Percentiles rank a stretch among this genome's conserved stretches.
Evolutionary conservation across 2,888 invertebrate genomes (phyloP).

Genomic region (Eledona agricola): DNA sequence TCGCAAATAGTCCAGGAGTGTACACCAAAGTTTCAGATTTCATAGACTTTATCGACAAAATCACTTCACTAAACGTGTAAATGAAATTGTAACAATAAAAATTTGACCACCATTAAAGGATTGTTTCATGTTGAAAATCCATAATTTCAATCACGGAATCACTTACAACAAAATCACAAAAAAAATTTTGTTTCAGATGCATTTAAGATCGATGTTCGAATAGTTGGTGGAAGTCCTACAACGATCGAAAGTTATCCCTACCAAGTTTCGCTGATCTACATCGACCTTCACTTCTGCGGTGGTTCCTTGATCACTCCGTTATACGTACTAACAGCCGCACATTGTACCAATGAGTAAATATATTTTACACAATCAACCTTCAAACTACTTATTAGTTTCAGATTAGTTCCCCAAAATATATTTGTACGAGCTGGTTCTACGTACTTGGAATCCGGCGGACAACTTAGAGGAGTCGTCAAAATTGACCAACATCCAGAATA

Average conservation of each 20-base stretch:
- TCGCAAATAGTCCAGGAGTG: constrained; percentile 35
- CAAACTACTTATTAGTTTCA: constrained; percentile 1
- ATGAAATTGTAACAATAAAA: no score
- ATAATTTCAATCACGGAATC: no score
- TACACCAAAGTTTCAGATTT: constrained; percentile 37
- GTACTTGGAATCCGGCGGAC: constrained; percentile 65
- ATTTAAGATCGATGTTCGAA: constrained; percentile 3
- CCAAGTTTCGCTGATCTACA: constrained; percentile 65
- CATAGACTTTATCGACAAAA: constrained; percentile 19
- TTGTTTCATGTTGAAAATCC: no score
- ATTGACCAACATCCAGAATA: constrained; percentile 64
- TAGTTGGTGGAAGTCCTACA: constrained; percentile 13
- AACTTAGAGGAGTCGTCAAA: constrained; percentile 63
- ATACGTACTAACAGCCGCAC: constrained; percentile 63
- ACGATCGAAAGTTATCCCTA: constrained; percentile 61
- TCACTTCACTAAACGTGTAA: no score
- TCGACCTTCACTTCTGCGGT: constrained; percentile 65
- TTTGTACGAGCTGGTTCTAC: constrained; percentile 65
- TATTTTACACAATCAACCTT: neutral
- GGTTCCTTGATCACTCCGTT: constrained; percentile 64
- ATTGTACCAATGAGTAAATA: constrained; percentile 14
- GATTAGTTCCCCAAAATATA: constrained; percentile 5
- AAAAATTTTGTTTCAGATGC: constrained; percentile 2
- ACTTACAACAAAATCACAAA: no score
- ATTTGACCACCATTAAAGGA: no score